Percentiles rank a stretch among this genome's conserved stretches.
Evolutionary conservation across 1,140 invertebrate genomes (phyloP).

Genomic region (Mya arenaria): DNA sequence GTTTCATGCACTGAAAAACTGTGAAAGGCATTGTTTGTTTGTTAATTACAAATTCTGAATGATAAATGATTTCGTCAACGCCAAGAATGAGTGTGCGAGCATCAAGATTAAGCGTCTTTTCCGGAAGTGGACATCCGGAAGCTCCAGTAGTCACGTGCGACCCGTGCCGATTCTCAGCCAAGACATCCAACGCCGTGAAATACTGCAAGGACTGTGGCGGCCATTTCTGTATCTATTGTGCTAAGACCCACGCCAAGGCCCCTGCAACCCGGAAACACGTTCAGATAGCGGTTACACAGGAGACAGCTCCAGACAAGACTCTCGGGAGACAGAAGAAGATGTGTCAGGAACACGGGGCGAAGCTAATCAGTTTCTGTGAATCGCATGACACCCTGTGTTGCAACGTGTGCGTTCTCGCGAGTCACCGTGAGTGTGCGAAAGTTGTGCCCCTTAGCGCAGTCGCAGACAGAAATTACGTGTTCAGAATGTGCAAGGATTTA

Average conservation of each 20-base stretch:
- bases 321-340: not conserved
- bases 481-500: slow-evolving; percentile 34
- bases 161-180: slow-evolving; percentile 21
- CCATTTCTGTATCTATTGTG: slow-evolving; percentile 31
- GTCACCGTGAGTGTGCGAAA: slow-evolving; percentile 24
- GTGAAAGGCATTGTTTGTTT: too few relatives aligned
- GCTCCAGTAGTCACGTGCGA: slow-evolving; percentile 35
- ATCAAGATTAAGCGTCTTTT: too few relatives aligned
- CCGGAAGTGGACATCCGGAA: too few relatives aligned
- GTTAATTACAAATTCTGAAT: too few relatives aligned
- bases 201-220: slow-evolving; percentile 38
- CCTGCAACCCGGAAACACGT: not conserved
- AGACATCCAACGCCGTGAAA: slow-evolving; percentile 11
- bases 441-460: not conserved
- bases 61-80: too few relatives aligned
- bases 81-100: too few relatives aligned
- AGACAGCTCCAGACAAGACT: not conserved
- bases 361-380: slow-evolving; percentile 22
- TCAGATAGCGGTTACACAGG: not conserved
- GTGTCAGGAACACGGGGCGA: slow-evolving; percentile 33
- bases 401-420: slow-evolving; percentile 18
- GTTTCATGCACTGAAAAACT: too few relatives aligned
- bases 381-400: slow-evolving; percentile 30
- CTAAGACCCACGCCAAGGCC: slow-evolving; percentile 7
- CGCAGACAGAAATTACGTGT: not conserved